Conservation (phyloP, 2,888 invertebrate species). For the Eucera pruinosa region DNA sequence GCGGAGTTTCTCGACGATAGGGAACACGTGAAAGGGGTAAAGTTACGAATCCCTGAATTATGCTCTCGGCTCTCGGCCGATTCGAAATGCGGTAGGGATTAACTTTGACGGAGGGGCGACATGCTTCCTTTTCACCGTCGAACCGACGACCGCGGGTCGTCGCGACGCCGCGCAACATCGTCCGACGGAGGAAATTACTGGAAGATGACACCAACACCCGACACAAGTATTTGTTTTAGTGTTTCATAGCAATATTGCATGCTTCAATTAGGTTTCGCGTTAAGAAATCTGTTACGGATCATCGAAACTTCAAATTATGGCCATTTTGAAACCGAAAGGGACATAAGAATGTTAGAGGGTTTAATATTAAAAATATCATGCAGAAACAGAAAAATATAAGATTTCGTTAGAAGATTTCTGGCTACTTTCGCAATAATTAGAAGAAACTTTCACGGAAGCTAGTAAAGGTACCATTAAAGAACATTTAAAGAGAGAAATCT, state of each 20-base stretch:
- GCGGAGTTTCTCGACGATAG: slow-evolving; percentile 63
- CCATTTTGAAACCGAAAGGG: no score
- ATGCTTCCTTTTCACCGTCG: slow-evolving; percentile 57
- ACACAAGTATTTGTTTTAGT: not conserved
- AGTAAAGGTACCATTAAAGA: no score
- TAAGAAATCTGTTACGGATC: no score
- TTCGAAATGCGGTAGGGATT: slow-evolving; percentile 61
- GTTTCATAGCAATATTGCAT: not conserved
- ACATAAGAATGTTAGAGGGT: no score
- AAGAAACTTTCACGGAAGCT: no score
- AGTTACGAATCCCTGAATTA: slow-evolving; percentile 71
- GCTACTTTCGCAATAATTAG: no score
- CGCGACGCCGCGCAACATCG: slow-evolving; percentile 16
- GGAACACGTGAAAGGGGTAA: slow-evolving; percentile 69
- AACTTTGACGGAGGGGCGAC: slow-evolving; percentile 60
- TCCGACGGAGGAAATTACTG: slow-evolving; percentile 47
- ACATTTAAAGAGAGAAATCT: no score
- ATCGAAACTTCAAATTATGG: no score
- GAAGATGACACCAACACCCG: not conserved
- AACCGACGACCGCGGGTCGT: slow-evolving; percentile 32
- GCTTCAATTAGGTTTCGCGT: not conserved
- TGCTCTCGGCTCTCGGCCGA: slow-evolving; percentile 57
- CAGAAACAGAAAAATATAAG: no score
- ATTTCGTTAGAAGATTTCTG: no score
- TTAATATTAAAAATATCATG: no score